These are phyloP conservation scores for Apaloderma vittatum DNA, from an alignment of 2,113 vertebrate species.

Conservation along the genomic window DNA sequence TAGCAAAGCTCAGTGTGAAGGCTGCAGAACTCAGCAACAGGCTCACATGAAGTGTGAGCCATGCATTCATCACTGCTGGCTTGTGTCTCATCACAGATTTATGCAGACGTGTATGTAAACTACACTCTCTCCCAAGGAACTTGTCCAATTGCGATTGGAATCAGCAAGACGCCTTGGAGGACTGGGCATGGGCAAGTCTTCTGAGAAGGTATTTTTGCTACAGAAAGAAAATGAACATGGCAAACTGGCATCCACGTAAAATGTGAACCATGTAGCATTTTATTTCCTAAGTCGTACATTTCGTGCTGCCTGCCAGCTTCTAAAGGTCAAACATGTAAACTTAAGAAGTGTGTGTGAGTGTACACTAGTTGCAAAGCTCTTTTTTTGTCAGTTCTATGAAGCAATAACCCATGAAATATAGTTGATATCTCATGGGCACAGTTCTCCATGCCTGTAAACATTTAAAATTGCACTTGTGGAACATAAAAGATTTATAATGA, in stretches of 20 bases:
- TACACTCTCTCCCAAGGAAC: neutral
- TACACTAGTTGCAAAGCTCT: slow-evolving; percentile 40
- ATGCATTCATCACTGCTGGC: accelerated
- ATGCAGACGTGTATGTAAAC: neutral
- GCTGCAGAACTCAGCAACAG: neutral
- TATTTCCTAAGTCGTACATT: neutral
- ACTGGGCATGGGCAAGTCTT: neutral
- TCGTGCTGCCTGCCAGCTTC: slow-evolving; percentile 33
- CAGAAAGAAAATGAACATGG: slow-evolving; percentile 9
- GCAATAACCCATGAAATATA: slow-evolving; percentile 67
- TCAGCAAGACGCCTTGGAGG: neutral
- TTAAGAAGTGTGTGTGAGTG: slow-evolving; percentile 41
- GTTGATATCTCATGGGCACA: slow-evolving; percentile 67
- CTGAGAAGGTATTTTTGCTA: neutral
- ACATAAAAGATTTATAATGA: slow-evolving; percentile 81
- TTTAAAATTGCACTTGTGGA: slow-evolving; percentile 77
- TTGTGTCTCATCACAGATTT: neutral
- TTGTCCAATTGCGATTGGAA: neutral
- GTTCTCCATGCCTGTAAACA: slow-evolving; percentile 74
- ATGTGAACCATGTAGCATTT: neutral
- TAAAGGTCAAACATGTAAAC: slow-evolving; percentile 59
- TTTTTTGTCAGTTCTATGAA: slow-evolving; percentile 59
- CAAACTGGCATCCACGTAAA: neutral
- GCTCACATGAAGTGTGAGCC: neutral
- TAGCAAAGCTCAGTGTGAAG: neutral